These are phyloP conservation scores for Aradophagus sp. DNA, from an alignment of 1,140 invertebrate species.

Conservation along the genomic window DNA sequence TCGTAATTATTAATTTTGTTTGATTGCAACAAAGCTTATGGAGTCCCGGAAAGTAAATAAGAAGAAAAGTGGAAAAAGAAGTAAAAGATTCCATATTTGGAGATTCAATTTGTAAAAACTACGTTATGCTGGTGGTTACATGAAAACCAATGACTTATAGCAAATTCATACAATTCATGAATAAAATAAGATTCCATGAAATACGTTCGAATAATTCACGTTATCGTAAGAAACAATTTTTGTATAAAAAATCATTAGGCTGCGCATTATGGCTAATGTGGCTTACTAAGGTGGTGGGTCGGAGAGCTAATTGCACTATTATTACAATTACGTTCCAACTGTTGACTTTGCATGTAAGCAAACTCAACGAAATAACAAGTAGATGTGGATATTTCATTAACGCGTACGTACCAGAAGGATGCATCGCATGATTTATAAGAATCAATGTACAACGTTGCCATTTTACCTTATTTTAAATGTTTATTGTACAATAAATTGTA, in stretches of 20 bases:
- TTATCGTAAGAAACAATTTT: constrained; percentile 26
- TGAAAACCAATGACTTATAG: constrained; percentile 6
- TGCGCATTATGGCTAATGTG: constrained; percentile 22
- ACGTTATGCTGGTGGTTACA: constrained; percentile 11
- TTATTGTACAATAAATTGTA: constrained; percentile 73
- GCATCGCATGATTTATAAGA: constrained; percentile 64
- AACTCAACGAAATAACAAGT: no score
- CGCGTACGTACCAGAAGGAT: constrained; percentile 13
- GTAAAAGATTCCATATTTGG: constrained; percentile 40
- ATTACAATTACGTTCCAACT: no score
- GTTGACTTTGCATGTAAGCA: no score
- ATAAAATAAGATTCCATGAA: no score
- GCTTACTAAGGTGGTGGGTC: constrained; percentile 27
- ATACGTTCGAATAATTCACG: constrained; percentile 13
- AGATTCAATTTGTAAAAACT: constrained; percentile 20
- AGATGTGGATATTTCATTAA: constrained; percentile 25
- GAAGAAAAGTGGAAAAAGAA: no score
- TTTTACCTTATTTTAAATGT: constrained; percentile 72
- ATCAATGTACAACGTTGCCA: constrained; percentile 67
- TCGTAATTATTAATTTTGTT: no score
- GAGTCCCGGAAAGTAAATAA: no score
- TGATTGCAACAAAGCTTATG: no score
- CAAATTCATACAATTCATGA: constrained; percentile 18
- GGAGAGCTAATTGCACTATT: constrained; percentile 28
- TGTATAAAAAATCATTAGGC: constrained; percentile 12